Percentiles rank a stretch among this genome's conserved stretches.
Conservation (phyloP, 2,888 invertebrate genomes). For the Hymenopus coronatus region DNA sequence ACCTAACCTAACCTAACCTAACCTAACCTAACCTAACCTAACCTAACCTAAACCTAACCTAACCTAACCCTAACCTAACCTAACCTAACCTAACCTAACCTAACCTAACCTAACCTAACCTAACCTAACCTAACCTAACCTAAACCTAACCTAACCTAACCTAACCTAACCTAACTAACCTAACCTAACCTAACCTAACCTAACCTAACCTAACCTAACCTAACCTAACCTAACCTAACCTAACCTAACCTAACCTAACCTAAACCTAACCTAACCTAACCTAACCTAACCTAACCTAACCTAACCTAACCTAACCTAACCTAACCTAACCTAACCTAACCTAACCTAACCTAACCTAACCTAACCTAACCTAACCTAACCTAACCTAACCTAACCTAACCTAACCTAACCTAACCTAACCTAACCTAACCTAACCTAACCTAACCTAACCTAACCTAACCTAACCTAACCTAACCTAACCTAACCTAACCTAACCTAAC, state of each 20-base stretch:
- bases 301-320: constrained; percentile 26
- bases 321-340: constrained; percentile 27
- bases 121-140: constrained; percentile 2
- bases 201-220: constrained; percentile 36
- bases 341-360: constrained; percentile 1
- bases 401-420: constrained; percentile 16
- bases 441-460: constrained; percentile 21
- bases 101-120: constrained; percentile 30
- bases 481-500: background rate
- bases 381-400: constrained; percentile 31
- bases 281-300: constrained; percentile 38
- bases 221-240: constrained; percentile 41
- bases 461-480: constrained; percentile 23
- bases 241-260: constrained; percentile 38
- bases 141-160: constrained; percentile 21
- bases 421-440: background rate
- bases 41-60: background rate
- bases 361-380: too few species aligned
- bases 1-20: constrained; percentile 18
- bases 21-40: constrained; percentile 32
- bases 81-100: constrained; percentile 29
- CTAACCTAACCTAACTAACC: constrained; percentile 30
- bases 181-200: constrained; percentile 33
- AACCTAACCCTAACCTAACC: constrained; percentile 5
- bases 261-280: constrained; percentile 41